These are phyloP conservation scores for Spea hammondii DNA, from an alignment of 2,797 vertebrate genomes.

Conservation along the genomic window DNA sequence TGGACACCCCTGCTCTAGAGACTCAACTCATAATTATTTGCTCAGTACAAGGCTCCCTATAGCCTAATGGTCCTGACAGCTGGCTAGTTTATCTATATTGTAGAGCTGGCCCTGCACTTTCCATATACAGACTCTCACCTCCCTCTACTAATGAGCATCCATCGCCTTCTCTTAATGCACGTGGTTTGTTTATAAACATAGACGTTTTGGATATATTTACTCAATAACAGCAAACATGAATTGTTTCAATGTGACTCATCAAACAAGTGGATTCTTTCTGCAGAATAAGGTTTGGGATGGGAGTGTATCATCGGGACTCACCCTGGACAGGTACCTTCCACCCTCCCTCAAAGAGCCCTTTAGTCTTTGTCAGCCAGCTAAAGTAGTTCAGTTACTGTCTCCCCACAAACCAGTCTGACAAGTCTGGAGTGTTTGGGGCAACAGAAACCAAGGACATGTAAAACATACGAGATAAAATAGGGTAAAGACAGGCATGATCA, in stretches of 20 bases:
- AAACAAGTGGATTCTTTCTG: neutral
- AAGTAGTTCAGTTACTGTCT: neutral
- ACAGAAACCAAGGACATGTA: conserved; percentile 22
- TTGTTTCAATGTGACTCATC: no score
- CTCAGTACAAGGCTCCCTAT: no score
- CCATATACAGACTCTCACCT: neutral
- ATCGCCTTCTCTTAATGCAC: neutral
- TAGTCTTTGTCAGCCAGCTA: conserved; percentile 14
- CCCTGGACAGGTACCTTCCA: neutral
- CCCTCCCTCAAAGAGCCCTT: neutral
- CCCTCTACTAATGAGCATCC: neutral
- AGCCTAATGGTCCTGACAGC: no score
- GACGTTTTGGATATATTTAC: neutral
- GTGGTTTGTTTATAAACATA: neutral
- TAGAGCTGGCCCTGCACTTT: no score
- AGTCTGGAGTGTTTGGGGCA: conserved; percentile 46
- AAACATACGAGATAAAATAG: conserved; percentile 10
- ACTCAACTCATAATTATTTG: no score
- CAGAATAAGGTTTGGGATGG: neutral
- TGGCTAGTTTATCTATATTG: no score
- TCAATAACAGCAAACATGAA: neutral
- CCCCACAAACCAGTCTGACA: conserved; percentile 44
- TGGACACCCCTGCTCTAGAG: no score
- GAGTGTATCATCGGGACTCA: conserved; percentile 8
- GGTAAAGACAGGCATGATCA: conserved; percentile 5